These are phyloP conservation scores for Paratrypauchen microcephalus DNA, from an alignment of 2,797 vertebrate species.

Conservation along the genomic window DNA sequence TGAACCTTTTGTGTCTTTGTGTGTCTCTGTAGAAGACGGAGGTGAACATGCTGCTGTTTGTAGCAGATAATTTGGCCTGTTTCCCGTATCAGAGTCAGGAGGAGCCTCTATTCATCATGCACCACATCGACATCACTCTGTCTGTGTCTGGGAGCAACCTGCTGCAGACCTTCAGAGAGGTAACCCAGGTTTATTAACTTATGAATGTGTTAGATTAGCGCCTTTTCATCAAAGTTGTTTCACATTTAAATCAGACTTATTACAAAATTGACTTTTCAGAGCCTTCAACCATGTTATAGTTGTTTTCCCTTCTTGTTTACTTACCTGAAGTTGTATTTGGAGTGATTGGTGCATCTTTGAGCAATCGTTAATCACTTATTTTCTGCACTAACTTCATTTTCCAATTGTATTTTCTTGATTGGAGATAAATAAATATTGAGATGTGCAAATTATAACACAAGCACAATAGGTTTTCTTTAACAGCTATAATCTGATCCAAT, in stretches of 20 bases:
- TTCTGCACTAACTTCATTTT: too few species aligned
- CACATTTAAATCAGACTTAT: neutral
- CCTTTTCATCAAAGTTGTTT: neutral
- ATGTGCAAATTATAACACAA: too few species aligned
- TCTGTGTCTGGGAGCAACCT: conserved; percentile 97
- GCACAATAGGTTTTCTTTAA: too few species aligned
- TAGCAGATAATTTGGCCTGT: conserved; percentile 96
- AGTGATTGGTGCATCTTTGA: too few species aligned
- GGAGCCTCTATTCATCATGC: conserved; percentile 98
- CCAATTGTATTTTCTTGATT: too few species aligned
- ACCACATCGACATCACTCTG: conserved; percentile 96
- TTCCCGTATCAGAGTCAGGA: conserved; percentile 96
- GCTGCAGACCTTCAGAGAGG: conserved; percentile 97
- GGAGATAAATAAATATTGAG: too few species aligned
- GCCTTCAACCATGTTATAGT: too few species aligned
- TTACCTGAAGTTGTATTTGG: too few species aligned
- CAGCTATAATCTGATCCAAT: neutral
- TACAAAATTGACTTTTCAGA: too few species aligned
- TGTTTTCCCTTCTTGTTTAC: too few species aligned
- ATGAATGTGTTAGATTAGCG: too few species aligned
- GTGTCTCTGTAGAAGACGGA: conserved; percentile 84
- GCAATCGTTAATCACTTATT: too few species aligned
- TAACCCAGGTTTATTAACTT: conserved; percentile 44
- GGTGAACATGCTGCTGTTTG: conserved; percentile 94
- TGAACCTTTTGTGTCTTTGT: neutral